phyloP scores from a whole-genome alignment of 1,140 invertebrate species.

The Rhagoletis zephyria region DNA sequence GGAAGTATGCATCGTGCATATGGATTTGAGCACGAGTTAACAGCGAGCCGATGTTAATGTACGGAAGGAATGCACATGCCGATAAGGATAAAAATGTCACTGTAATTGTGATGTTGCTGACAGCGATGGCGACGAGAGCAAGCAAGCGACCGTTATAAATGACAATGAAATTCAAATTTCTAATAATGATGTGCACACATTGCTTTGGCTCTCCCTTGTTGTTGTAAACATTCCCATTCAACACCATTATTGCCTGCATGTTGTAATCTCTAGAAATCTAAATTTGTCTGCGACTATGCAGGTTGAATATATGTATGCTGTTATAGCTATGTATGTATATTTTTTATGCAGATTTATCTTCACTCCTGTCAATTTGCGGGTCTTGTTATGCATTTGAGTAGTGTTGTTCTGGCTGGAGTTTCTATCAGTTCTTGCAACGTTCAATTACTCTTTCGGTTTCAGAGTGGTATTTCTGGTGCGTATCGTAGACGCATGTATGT shows the following conservation, averaged over 20 bases:
- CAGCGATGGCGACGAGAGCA: neutral
- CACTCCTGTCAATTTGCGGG: conserved; percentile 30
- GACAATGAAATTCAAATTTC: conserved; percentile 54
- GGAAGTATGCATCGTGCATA: conserved; percentile 5
- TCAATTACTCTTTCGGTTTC: conserved; percentile 16
- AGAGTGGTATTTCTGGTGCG: neutral
- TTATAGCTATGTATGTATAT: neutral
- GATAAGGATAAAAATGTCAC: conserved; percentile 27
- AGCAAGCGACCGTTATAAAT: conserved; percentile 50
- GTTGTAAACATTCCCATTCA: neutral
- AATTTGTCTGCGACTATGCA: too few species aligned
- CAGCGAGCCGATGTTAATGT: conserved; percentile 16
- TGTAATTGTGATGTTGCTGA: conserved; percentile 32
- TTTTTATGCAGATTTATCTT: neutral
- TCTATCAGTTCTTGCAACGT: conserved; percentile 2
- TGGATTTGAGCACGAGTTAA: conserved; percentile 42
- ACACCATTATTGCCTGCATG: neutral
- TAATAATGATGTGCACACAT: conserved; percentile 31
- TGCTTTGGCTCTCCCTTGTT: neutral
- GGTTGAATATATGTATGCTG: neutral
- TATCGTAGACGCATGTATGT: neutral
- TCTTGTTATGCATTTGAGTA: conserved; percentile 36
- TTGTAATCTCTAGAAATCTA: too few species aligned
- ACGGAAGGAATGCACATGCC: conserved; percentile 30
- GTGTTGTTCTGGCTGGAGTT: conserved; percentile 5